Conservation (phyloP, 2,113 vertebrate species). For the Myrmophylax atrothorax region DNA sequence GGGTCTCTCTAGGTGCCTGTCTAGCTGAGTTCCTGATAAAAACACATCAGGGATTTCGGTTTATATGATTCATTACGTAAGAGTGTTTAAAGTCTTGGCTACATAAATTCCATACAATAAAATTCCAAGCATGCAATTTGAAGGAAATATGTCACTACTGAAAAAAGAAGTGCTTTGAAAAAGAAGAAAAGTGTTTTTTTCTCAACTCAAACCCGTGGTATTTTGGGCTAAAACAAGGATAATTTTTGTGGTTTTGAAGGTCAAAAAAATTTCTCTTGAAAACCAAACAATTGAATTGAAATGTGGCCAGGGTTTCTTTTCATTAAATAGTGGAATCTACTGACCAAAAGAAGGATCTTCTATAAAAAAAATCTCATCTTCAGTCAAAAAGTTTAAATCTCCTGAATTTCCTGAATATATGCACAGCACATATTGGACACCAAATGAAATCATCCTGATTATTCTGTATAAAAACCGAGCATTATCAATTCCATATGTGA, state of each 20-base stretch:
- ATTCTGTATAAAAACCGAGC: neutral
- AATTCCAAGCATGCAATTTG: neutral
- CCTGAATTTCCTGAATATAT: neutral
- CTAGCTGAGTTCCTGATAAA: neutral
- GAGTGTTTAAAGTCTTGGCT: neutral
- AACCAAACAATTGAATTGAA: neutral
- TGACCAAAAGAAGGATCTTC: neutral
- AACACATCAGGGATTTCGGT: neutral
- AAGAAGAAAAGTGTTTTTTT: neutral
- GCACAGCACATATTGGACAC: neutral
- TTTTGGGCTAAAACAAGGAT: neutral
- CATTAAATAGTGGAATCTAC: neutral
- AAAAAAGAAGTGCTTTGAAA: neutral
- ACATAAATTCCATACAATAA: neutral
- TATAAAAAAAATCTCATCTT: neutral
- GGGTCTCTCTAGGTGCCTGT: neutral
- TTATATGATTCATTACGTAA: neutral
- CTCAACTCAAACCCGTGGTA: neutral
- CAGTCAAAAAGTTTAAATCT: neutral
- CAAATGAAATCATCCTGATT: neutral
- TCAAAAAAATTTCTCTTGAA: neutral
- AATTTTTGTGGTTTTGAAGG: neutral
- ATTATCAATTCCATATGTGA: conserved; percentile 15
- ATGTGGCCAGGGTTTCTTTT: neutral
- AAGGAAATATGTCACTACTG: neutral